Percentiles rank a stretch among this genome's conserved stretches.
phyloP scores from a whole-genome alignment of 2,888 invertebrate genomes.

The Dastarcus helophoroides region DNA sequence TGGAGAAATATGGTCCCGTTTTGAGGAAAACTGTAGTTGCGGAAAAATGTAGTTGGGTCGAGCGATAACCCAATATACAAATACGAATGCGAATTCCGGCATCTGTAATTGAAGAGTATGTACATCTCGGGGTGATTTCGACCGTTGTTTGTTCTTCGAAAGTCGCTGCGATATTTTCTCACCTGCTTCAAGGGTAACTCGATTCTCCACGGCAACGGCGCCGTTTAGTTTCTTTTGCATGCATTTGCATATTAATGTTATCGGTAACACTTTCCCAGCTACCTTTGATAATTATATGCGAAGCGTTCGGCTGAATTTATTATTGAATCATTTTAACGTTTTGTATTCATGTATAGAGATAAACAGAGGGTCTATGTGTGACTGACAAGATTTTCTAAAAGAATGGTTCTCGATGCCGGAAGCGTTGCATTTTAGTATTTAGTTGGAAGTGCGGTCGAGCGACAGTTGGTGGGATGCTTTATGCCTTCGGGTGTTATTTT shows the following conservation, averaged over 20 bases:
- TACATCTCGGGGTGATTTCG: constrained; percentile 10
- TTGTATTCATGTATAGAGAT: constrained; percentile 21
- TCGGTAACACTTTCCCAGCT: constrained; percentile 26
- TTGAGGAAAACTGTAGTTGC: no score
- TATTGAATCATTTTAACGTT: constrained; percentile 13
- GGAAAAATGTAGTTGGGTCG: no score
- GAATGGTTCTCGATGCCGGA: constrained; percentile 16
- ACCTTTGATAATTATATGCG: constrained; percentile 26
- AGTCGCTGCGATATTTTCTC: constrained; percentile 15
- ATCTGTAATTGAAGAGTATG: no score
- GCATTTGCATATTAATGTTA: constrained; percentile 24
- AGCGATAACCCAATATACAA: no score
- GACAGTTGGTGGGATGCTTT: constrained; percentile 12
- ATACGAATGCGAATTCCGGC: no score
- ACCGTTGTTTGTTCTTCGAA: constrained; percentile 8
- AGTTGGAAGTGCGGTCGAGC: constrained; percentile 7
- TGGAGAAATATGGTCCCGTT: no score
- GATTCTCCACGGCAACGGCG: constrained; percentile 5
- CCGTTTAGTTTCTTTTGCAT: constrained; percentile 14
- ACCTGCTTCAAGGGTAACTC: constrained; percentile 17
- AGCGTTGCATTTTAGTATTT: constrained; percentile 7
- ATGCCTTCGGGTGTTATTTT: constrained; percentile 20
- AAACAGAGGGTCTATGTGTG: constrained; percentile 38
- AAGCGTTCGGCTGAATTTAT: constrained; percentile 21
- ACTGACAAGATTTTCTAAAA: constrained; percentile 35